Evolutionary conservation across 2,113 vertebrate species (phyloP).

Genomic region (Megaceryle maxima): DNA sequence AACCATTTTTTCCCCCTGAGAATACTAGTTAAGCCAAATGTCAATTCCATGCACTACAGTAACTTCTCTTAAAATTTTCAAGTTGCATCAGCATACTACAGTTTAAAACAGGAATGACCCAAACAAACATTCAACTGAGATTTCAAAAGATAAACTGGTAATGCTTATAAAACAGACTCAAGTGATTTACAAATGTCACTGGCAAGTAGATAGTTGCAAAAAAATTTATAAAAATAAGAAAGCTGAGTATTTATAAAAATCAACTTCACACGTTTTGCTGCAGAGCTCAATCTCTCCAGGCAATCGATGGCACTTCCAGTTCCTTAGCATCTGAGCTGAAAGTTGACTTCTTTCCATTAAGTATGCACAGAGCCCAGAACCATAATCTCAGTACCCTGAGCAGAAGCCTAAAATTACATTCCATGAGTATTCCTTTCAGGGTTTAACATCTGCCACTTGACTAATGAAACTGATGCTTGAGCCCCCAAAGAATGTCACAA

Average conservation of each 20-base stretch:
- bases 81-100: not conserved
- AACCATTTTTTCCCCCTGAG: not conserved
- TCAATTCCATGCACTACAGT: not conserved
- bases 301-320: not conserved
- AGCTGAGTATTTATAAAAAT: not conserved
- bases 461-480: not conserved
- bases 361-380: not conserved
- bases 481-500: not conserved
- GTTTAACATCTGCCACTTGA: not conserved
- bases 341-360: not conserved
- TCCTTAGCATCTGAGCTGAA: not conserved
- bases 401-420: not conserved
- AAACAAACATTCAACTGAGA: not conserved
- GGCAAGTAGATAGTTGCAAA: not conserved
- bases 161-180: not conserved
- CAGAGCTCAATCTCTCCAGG: not conserved
- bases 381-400: not conserved
- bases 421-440: not conserved
- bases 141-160: not conserved
- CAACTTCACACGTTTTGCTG: not conserved
- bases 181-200: not conserved
- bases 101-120: not conserved
- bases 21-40: not conserved
- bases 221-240: constrained; percentile 17
- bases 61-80: not conserved